Percentiles rank a stretch among this genome's conserved stretches.
These are phyloP conservation scores for Glossosoma conforme DNA, from an alignment of 1,140 invertebrate species.

Conservation along the genomic window DNA sequence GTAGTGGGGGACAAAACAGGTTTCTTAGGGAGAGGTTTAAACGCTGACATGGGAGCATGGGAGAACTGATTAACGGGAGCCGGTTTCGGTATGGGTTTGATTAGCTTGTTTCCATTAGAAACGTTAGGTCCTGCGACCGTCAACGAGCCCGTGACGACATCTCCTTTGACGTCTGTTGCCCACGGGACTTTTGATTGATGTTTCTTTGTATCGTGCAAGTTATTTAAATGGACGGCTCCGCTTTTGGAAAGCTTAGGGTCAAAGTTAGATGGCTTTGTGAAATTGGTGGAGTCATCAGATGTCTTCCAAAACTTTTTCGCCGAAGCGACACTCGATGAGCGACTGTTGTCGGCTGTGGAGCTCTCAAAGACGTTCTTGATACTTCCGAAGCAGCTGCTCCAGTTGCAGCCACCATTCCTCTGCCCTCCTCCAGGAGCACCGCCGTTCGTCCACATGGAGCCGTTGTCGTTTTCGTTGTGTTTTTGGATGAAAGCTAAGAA, in stretches of 20 bases:
- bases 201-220: slow-evolving; percentile 41
- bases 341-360: slow-evolving; percentile 34
- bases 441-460: slow-evolving; percentile 35
- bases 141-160: slow-evolving; percentile 41
- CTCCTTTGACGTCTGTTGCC: slow-evolving; percentile 36
- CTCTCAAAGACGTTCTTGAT: slow-evolving; percentile 80
- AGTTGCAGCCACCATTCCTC: slow-evolving; percentile 49
- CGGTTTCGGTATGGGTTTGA: slow-evolving; percentile 48
- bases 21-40: slow-evolving; percentile 55
- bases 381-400: slow-evolving; percentile 76
- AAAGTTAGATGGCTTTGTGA: slow-evolving; percentile 22
- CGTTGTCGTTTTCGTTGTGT: slow-evolving; percentile 52
- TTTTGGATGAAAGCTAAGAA: slow-evolving; percentile 78
- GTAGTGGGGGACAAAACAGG: slow-evolving; percentile 37
- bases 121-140: slow-evolving; percentile 39
- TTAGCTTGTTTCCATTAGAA: slow-evolving; percentile 26
- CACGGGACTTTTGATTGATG: slow-evolving; percentile 39
- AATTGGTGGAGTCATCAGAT: slow-evolving; percentile 41
- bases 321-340: slow-evolving; percentile 42
- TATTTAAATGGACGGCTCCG: slow-evolving; percentile 38
- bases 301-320: slow-evolving; percentile 56
- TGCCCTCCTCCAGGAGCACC: slow-evolving; percentile 34
- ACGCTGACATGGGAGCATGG: slow-evolving; percentile 66
- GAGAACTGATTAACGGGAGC: slow-evolving; percentile 63
- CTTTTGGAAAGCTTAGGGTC: slow-evolving; percentile 40